These are phyloP conservation scores for Ennomos quercinarius DNA, from an alignment of 2,888 invertebrate genomes.

Conservation along the genomic window DNA sequence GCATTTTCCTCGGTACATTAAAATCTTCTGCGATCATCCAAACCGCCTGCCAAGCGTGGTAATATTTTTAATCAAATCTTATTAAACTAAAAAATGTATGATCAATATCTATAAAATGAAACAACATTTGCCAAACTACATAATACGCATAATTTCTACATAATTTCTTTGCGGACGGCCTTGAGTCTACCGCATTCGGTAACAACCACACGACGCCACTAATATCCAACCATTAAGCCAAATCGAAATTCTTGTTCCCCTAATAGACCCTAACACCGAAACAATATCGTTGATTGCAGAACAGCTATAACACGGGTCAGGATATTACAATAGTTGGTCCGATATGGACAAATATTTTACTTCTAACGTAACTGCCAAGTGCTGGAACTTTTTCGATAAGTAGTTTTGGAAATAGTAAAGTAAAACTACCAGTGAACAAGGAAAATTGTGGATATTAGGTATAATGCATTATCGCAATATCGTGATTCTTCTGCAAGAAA, in stretches of 20 bases:
- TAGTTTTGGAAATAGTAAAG: conserved; percentile 52
- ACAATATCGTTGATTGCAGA: conserved; percentile 39
- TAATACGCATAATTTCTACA: too few relatives aligned
- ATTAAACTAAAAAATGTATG: too few relatives aligned
- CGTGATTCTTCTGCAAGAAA: neutral
- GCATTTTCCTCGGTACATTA: too few relatives aligned
- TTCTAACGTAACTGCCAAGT: conserved; percentile 35
- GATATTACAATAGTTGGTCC: conserved; percentile 39
- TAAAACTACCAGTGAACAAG: conserved; percentile 2
- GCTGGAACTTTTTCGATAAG: conserved; percentile 68
- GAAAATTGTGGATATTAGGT: neutral
- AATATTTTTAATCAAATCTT: too few relatives aligned
- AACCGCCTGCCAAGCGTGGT: too few relatives aligned
- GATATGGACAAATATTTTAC: conserved; percentile 37
- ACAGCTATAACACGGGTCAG: conserved; percentile 31
- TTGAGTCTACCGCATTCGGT: conserved; percentile 27
- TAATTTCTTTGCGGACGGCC: conserved; percentile 24
- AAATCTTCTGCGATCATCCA: too few relatives aligned
- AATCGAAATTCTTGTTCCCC: conserved; percentile 39
- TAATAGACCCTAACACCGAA: conserved; percentile 40
- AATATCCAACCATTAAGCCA: conserved; percentile 38
- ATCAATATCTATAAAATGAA: too few relatives aligned
- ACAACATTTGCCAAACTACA: conserved; percentile 2
- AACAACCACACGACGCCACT: conserved; percentile 34
- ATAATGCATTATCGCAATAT: neutral